Evolutionary conservation across 2,888 invertebrate genomes (phyloP).

Genomic region (Sinohyriopsis cumingii): DNA sequence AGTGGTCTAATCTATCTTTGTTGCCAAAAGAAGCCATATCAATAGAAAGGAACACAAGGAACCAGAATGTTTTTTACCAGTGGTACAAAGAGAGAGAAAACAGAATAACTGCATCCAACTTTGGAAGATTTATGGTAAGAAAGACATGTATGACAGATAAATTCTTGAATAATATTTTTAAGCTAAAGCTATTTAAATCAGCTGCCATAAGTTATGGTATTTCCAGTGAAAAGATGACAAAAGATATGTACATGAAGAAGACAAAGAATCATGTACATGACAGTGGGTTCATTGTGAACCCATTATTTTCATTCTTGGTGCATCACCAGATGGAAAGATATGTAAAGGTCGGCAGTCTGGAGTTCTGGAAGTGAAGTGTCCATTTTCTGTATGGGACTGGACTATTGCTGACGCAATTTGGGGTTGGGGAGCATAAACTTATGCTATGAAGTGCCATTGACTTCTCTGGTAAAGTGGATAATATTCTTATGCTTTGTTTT

Average conservation of each 20-base stretch:
- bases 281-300: slow-evolving; percentile 25
- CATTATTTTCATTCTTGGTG: slow-evolving; percentile 21
- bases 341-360: too few species aligned
- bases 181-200: slow-evolving; percentile 10
- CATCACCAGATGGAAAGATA: too few species aligned
- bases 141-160: too few species aligned
- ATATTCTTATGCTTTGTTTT: too few species aligned
- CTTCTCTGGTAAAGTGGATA: too few species aligned
- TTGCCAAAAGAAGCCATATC: neutral
- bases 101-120: slow-evolving; percentile 19
- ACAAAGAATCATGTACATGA: slow-evolving; percentile 27
- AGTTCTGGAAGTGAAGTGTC: too few species aligned
- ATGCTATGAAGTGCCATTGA: too few species aligned
- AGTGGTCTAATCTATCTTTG: neutral
- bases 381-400: too few species aligned
- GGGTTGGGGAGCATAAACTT: too few species aligned
- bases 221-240: neutral
- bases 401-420: too few species aligned
- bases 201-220: slow-evolving; percentile 13
- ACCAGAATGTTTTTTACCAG: slow-evolving; percentile 3
- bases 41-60: slow-evolving; percentile 9
- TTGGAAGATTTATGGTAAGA: slow-evolving; percentile 9
- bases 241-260: slow-evolving; percentile 11
- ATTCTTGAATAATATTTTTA: too few species aligned
- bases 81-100: slow-evolving; percentile 14